phyloP scores from a whole-genome alignment of 1,140 invertebrate species.

The Babylonia areolata region DNA sequence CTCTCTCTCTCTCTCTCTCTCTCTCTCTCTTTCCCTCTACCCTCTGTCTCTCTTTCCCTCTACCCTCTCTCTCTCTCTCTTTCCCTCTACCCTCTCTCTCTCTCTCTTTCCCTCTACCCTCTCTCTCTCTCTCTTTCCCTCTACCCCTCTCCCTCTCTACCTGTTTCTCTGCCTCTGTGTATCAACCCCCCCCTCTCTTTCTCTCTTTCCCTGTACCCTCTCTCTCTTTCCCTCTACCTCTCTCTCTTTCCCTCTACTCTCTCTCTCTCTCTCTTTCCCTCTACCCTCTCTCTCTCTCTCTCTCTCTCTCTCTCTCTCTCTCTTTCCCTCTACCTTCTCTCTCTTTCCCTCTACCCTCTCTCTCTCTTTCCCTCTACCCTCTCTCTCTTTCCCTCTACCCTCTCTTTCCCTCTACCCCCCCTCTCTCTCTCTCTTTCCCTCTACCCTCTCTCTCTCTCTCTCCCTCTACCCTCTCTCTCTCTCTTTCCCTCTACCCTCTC shows the following conservation, averaged over 20 bases:
- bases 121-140: background rate
- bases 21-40: no score
- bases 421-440: no score
- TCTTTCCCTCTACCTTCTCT: background rate
- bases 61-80: no score
- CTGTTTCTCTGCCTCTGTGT: background rate
- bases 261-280: background rate
- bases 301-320: background rate
- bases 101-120: background rate
- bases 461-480: no score
- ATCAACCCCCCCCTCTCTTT: no score
- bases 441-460: no score
- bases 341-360: background rate
- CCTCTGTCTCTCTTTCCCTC: no score
- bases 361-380: background rate
- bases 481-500: no score
- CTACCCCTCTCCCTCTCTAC: background rate
- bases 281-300: background rate
- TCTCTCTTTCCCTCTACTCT: background rate
- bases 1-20: no score
- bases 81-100: no score
- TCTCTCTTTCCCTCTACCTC: background rate
- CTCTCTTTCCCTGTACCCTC: background rate
- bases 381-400: background rate
- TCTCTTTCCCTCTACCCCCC: no score